Evolutionary conservation across 2,888 invertebrate species (phyloP).

Genomic region (Mythimna ferrago): DNA sequence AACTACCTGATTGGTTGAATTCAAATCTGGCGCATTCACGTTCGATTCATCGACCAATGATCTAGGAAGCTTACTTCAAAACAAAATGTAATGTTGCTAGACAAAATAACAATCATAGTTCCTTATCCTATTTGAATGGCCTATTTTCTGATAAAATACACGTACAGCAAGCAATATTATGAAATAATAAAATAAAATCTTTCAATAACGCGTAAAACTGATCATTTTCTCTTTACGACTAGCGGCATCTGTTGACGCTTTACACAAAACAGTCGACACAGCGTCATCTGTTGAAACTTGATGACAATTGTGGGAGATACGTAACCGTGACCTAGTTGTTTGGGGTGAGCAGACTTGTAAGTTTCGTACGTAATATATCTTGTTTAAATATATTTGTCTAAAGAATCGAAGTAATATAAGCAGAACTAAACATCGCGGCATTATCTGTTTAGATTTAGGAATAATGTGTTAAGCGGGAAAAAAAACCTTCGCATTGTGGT

Average conservation of each 20-base stretch:
- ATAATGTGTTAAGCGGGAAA: not conserved
- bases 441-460: not conserved
- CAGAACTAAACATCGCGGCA: too few species aligned
- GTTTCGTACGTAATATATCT: not conserved
- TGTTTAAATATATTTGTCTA: too few species aligned
- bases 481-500: slow-evolving; percentile 11
- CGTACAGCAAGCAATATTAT: too few species aligned
- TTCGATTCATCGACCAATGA: slow-evolving; percentile 76
- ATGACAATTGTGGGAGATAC: not conserved
- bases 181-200: not conserved
- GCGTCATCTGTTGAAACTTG: slow-evolving; percentile 32
- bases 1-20: slow-evolving; percentile 78
- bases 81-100: slow-evolving; percentile 34
- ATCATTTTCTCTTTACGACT: not conserved
- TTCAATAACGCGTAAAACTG: not conserved
- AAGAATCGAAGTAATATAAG: too few species aligned
- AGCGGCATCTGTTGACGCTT: slow-evolving; percentile 30
- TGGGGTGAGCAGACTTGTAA: not conserved
- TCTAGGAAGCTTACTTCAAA: slow-evolving; percentile 74
- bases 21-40: slow-evolving; percentile 79
- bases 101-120: slow-evolving; percentile 1
- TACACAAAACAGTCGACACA: not conserved
- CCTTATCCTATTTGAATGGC: too few species aligned
- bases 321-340: not conserved
- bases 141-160: not conserved